Evolutionary conservation across 1,140 invertebrate species (phyloP), one percentile per base, ranked within the genome.

Genomic region (Drosophila busckii): DNA sequence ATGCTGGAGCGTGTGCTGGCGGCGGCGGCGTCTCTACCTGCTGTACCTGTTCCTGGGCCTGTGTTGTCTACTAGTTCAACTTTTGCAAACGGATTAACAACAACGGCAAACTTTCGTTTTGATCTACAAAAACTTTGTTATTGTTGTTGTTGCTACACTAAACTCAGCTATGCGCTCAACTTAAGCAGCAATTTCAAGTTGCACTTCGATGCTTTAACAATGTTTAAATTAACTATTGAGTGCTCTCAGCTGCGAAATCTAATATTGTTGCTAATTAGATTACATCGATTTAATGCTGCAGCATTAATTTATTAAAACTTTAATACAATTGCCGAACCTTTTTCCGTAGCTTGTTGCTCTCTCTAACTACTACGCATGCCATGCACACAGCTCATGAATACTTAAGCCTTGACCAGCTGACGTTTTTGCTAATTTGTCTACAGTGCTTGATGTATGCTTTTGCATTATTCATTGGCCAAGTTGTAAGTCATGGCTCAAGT

Each of bases 21-120:
- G 60, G 35, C 22, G 16, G 38, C 8, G 16, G 59, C 17, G 5
- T 22, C 25, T 31, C 16, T 4, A 15, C 19, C 13, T 40, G 16
- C 38, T 34, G 7, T 16, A 19, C n/a, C 13, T 40, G 12, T 55
- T 10, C 22, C 22, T 26, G 45, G 8, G 7, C 12, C 16, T 41
- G 8, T 34, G 5, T 13, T 28, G 19, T 35, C n/a, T 34, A 10
- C 38, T 60, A 45, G 66, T 52, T 64, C 58, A 75, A 82, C 75
- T 82, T 82, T 73, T 41, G 75, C 73, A 80, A 75, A 66, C 69
- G 75, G 75, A 82, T 82, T 82, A 82, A 82, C 75, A 82, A 75
- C 60, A 80, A 68, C 73, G 68, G 68, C 67, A 80, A 78, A 73
- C 58, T 78, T 78, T 78, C 58, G 64, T 54, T 80, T 80, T 78